Percentiles rank a stretch among this genome's conserved stretches.
Conservation (phyloP, 64 coral and sea anemone species). For the Actinia equina region DNA sequence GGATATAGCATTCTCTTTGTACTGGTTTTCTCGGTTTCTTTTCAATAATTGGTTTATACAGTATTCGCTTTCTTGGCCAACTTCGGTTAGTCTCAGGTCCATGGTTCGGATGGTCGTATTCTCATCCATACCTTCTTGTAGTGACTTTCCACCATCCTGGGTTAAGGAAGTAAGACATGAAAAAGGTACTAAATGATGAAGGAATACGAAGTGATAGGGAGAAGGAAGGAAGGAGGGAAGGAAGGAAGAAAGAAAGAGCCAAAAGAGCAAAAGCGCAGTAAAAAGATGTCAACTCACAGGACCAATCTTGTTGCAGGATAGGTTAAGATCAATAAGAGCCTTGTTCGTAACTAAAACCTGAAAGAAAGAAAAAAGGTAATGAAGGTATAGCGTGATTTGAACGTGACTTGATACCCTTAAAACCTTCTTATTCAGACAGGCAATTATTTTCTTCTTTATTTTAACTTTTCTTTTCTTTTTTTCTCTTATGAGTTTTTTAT, state of each 20-base stretch:
- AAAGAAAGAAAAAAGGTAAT: background rate
- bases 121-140: slow-evolving; percentile 98
- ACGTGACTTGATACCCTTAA: no score
- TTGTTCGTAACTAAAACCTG: slow-evolving; percentile 81
- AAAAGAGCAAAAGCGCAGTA: no score
- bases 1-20: slow-evolving; percentile 31
- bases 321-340: slow-evolving; percentile 66
- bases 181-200: background rate
- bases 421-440: no score
- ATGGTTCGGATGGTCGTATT: slow-evolving; percentile 82
- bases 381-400: no score
- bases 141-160: slow-evolving; percentile 92
- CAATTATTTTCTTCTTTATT: no score
- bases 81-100: slow-evolving; percentile 93
- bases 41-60: slow-evolving; percentile 92
- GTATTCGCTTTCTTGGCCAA: slow-evolving; percentile 99
- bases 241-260: no score
- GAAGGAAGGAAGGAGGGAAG: no score
- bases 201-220: background rate
- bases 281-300: slow-evolving; percentile 26
- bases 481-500: no score
- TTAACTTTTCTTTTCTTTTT: no score
- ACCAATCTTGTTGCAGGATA: slow-evolving; percentile 92
- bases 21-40: slow-evolving; percentile 84
- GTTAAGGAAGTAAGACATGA: background rate